Percentiles rank a stretch among this genome's conserved stretches.
These are phyloP conservation scores for Hippocampus comes DNA, from an alignment of 2,113 vertebrate species.

Conservation along the genomic window DNA sequence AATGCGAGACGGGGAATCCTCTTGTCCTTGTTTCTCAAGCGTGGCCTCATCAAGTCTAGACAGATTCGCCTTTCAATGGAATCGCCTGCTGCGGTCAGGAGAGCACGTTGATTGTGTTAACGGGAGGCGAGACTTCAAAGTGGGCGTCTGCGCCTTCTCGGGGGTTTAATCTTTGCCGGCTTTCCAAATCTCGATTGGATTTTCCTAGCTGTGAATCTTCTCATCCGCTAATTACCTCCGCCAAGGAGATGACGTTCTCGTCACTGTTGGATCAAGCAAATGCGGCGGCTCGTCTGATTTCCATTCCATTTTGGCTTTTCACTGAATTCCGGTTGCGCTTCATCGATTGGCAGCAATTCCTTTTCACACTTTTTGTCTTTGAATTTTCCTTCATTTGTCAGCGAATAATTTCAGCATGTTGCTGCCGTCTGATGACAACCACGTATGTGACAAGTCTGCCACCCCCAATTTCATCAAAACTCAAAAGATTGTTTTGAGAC, in stretches of 20 bases:
- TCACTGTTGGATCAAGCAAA: neutral
- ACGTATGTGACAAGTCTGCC: too few relatives aligned
- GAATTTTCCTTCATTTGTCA: neutral
- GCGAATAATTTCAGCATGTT: neutral
- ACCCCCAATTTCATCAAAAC: too few relatives aligned
- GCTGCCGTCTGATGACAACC: too few relatives aligned
- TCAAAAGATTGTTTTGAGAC: neutral
- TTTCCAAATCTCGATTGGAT: constrained; percentile 36
- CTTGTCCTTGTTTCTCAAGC: constrained; percentile 44
- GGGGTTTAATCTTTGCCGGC: constrained; percentile 16
- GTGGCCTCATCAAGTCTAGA: constrained; percentile 57
- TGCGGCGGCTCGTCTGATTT: neutral
- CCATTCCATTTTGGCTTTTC: neutral
- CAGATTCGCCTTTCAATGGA: constrained; percentile 36
- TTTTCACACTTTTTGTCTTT: too few relatives aligned
- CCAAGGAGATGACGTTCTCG: neutral
- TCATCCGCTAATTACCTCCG: constrained; percentile 43
- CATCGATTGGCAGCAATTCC: neutral
- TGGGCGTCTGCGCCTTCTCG: neutral
- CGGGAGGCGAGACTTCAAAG: constrained; percentile 40
- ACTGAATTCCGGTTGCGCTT: neutral
- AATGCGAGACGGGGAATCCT: constrained; percentile 9
- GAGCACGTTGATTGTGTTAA: constrained; percentile 37
- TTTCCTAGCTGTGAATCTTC: constrained; percentile 33
- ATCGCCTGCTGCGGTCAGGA: constrained; percentile 20